Percentiles rank a stretch among this genome's conserved stretches.
These are phyloP conservation scores for Platysteira castanea DNA, from an alignment of 2,113 vertebrate species.

Conservation along the genomic window DNA sequence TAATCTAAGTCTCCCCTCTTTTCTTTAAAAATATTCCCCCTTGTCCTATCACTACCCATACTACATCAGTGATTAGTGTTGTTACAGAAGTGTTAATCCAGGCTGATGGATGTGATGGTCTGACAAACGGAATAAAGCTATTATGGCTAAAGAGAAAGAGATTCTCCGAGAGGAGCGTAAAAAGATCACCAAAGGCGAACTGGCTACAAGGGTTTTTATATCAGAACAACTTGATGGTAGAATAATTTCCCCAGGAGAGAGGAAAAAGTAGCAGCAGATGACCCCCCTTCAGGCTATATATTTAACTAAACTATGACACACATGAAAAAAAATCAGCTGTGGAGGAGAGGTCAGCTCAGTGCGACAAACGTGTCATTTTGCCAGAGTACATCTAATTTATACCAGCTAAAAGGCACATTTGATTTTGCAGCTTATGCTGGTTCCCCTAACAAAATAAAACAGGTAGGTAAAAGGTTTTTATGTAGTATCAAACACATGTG, in stretches of 20 bases:
- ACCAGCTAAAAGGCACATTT: background rate
- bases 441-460: background rate
- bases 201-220: background rate
- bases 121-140: background rate
- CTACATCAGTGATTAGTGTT: background rate
- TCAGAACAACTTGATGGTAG: background rate
- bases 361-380: background rate
- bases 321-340: background rate
- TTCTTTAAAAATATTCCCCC: background rate
- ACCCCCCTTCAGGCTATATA: background rate
- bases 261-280: background rate
- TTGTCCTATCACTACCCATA: background rate
- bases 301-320: slow-evolving; percentile 25
- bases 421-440: background rate
- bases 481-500: background rate
- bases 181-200: background rate
- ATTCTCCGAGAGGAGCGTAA: background rate
- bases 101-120: background rate
- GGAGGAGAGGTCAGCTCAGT: slow-evolving; percentile 38
- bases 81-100: background rate
- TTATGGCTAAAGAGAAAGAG: background rate
- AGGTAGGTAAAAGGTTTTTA: background rate
- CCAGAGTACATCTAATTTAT: slow-evolving; percentile 23
- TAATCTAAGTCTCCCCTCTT: background rate
- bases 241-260: slow-evolving; percentile 30